Percentiles rank a stretch among this genome's conserved stretches.
Evolutionary conservation across 2,113 vertebrate genomes (phyloP).

Genomic region (Seriola dumerili): DNA sequence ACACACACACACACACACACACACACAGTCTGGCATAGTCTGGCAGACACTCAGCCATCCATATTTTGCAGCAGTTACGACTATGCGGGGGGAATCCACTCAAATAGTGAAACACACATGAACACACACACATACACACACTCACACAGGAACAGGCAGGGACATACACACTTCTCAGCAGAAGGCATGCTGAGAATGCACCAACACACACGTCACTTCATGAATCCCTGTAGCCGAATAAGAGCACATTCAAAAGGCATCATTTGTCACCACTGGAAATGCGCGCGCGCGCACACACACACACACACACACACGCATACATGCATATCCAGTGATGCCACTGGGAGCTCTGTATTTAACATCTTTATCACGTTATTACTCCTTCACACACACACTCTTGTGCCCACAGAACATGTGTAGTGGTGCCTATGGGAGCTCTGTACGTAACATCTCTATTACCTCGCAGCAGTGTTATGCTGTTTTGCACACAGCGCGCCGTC

Average conservation of each 20-base stretch:
- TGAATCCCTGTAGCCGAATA: constrained; percentile 16
- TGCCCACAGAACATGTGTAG: constrained; percentile 14
- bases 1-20: constrained; percentile 2
- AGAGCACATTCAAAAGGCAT: constrained; percentile 34
- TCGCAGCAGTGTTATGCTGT: constrained; percentile 45
- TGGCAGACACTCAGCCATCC: background rate
- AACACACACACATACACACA: background rate
- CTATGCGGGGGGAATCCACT: background rate
- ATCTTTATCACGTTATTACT: constrained; percentile 29
- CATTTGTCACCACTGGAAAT: constrained; percentile 20
- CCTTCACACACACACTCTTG: constrained; percentile 7
- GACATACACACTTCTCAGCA: constrained; percentile 2
- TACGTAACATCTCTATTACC: constrained; percentile 54
- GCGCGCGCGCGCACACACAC: constrained; percentile 8
- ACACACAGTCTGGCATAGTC: background rate
- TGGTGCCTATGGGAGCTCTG: constrained; percentile 39
- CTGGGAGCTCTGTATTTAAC: constrained; percentile 39
- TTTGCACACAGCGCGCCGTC: constrained; percentile 39
- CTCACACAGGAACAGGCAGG: background rate
- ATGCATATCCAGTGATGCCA: background rate
- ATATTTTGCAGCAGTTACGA: constrained; percentile 1
- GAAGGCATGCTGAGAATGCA: background rate
- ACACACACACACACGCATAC: background rate
- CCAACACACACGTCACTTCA: constrained; percentile 7
- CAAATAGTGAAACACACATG: constrained; percentile 2